Evolutionary conservation across 2,888 invertebrate genomes (phyloP).

Genomic region (Stenchaetothrips biformis): DNA sequence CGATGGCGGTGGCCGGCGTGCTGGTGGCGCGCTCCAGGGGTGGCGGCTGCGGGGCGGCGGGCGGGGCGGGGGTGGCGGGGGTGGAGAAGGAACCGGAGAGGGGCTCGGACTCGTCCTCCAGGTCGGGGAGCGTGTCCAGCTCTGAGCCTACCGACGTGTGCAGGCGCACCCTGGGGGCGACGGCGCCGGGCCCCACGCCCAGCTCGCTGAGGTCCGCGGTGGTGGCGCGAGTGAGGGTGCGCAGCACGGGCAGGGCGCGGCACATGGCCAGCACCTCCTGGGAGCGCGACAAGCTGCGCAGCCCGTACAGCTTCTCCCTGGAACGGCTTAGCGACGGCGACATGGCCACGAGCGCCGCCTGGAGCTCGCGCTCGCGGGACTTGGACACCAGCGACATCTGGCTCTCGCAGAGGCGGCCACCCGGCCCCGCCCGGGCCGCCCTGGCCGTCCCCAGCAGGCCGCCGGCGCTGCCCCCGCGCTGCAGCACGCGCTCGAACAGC

Average conservation of each 20-base stretch:
- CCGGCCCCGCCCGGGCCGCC: not conserved
- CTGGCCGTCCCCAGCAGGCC: not conserved
- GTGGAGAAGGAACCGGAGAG: conserved; percentile 4
- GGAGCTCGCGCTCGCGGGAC: conserved; percentile 45
- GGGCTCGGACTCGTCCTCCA: conserved; percentile 3
- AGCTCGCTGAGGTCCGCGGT: conserved; percentile 33
- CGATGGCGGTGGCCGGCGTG: not conserved
- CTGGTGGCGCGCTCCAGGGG: not conserved
- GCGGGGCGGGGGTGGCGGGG: not conserved
- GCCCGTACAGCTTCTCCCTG: conserved; percentile 49
- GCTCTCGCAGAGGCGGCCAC: conserved; percentile 47
- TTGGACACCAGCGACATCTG: conserved; percentile 49
- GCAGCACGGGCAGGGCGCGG: conserved; percentile 27
- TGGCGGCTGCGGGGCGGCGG: not conserved
- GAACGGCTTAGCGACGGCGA: conserved; percentile 46
- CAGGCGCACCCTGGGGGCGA: not conserved
- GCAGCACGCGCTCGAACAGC: conserved; percentile 45
- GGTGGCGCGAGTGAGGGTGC: conserved; percentile 35
- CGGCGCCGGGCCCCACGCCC: not conserved
- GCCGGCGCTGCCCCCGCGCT: conserved; percentile 10
- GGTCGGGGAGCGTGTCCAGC: conserved; percentile 8
- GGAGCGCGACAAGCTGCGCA: conserved; percentile 49
- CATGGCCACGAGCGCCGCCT: conserved; percentile 37
- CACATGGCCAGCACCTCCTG: conserved; percentile 50
- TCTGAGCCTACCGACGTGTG: conserved; percentile 3